These are phyloP conservation scores for Mayetiola destructor DNA, from an alignment of 2,888 invertebrate genomes.

Conservation along the genomic window DNA sequence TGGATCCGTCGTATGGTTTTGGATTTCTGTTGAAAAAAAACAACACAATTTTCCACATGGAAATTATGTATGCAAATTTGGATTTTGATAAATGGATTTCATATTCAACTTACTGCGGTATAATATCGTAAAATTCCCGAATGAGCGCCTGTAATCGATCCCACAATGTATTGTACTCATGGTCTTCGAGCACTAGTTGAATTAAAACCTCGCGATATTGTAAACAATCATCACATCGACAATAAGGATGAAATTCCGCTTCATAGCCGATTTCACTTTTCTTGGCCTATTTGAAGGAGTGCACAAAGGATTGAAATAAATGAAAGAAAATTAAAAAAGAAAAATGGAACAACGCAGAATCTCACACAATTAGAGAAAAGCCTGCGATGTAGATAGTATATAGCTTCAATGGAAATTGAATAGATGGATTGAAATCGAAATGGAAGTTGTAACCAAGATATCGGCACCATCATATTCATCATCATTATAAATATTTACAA, in stretches of 20 bases:
- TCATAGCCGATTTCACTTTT: not conserved
- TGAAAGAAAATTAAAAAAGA: not conserved
- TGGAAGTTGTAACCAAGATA: too few species aligned
- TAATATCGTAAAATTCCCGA: slow-evolving; percentile 16
- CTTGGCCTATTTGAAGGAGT: not conserved
- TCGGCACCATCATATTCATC: too few species aligned
- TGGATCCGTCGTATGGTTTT: not conserved
- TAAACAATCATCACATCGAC: slow-evolving; percentile 31
- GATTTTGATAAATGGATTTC: too few species aligned
- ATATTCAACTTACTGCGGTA: slow-evolving; percentile 19
- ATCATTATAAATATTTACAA: too few species aligned
- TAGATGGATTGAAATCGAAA: too few species aligned
- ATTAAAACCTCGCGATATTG: slow-evolving; percentile 33
- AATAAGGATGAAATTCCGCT: slow-evolving; percentile 28
- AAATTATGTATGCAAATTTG: too few species aligned
- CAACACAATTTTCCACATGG: not conserved
- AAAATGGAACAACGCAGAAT: not conserved
- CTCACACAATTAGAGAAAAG: not conserved
- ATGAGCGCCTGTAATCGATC: slow-evolving; percentile 17
- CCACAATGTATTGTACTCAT: slow-evolving; percentile 18
- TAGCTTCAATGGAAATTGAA: too few species aligned
- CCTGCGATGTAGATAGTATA: too few species aligned
- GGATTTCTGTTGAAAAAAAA: slow-evolving; percentile 5
- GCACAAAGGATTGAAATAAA: too few species aligned
- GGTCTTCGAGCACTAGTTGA: slow-evolving; percentile 29